These are phyloP conservation scores for Thymallus thymallus DNA, from an alignment of 2,113 vertebrate genomes.

Conservation along the genomic window DNA sequence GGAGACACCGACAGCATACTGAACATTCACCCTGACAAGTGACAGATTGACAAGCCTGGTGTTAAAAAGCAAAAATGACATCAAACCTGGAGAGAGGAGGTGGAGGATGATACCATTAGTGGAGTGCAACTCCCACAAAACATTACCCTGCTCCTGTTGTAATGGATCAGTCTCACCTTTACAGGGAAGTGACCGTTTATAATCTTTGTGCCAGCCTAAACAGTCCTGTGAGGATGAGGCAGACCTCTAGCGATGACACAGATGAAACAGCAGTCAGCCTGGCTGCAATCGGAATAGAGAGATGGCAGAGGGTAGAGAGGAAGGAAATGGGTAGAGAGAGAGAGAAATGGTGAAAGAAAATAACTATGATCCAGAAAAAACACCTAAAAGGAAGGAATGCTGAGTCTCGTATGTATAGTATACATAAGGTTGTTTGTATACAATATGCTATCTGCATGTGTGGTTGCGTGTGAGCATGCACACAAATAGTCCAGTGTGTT, in stretches of 20 bases:
- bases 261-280: not conserved
- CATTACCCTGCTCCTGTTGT: slow-evolving; percentile 21
- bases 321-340: not conserved
- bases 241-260: not conserved
- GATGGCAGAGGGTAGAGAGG: not conserved
- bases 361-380: not conserved
- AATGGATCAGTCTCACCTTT: slow-evolving; percentile 40
- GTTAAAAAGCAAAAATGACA: slow-evolving; percentile 1
- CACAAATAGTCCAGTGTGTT: not conserved
- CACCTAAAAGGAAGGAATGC: not conserved
- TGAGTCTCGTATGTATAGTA: not conserved
- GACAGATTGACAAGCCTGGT: slow-evolving; percentile 7
- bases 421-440: too few relatives aligned
- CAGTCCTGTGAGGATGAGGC: slow-evolving; percentile 19
- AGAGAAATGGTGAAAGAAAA: not conserved
- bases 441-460: slow-evolving; percentile 8
- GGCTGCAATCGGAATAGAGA: not conserved
- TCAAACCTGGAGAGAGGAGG: not conserved
- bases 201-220: slow-evolving; percentile 32
- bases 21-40: not conserved
- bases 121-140: slow-evolving; percentile 35
- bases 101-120: too few relatives aligned
- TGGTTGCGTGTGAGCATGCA: slow-evolving; percentile 11
- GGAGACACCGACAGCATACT: not conserved
- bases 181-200: slow-evolving; percentile 40